phyloP scores from a whole-genome alignment of 1,140 invertebrate species.

The Aricia agestis region DNA sequence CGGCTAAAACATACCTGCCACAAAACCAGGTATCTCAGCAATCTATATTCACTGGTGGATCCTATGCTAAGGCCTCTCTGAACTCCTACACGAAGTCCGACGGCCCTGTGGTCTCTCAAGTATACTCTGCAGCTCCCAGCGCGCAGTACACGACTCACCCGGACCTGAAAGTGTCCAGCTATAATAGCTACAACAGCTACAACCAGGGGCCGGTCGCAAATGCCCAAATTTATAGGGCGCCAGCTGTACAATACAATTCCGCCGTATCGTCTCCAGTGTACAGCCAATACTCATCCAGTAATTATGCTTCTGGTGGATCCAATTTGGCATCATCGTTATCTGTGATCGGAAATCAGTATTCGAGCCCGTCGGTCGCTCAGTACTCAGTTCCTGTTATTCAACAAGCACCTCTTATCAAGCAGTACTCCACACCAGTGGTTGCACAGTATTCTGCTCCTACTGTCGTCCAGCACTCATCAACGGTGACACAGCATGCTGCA shows the following conservation, averaged over 20 bases:
- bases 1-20: conserved; percentile 49
- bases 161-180: conserved; percentile 36
- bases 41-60: conserved; percentile 38
- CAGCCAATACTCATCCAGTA: not conserved
- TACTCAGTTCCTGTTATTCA: conserved; percentile 35
- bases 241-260: conserved; percentile 7
- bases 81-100: conserved; percentile 51
- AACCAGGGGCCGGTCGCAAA: conserved; percentile 23
- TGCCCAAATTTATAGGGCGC: conserved; percentile 13
- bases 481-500: not conserved
- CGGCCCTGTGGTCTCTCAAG: conserved; percentile 63
- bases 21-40: conserved; percentile 48
- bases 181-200: conserved; percentile 33
- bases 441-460: conserved; percentile 33
- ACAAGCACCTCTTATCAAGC: not conserved
- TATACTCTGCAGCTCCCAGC: conserved; percentile 51
- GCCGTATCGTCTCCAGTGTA: not conserved
- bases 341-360: conserved; percentile 18
- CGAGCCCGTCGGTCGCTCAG: conserved; percentile 32
- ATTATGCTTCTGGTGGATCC: not conserved
- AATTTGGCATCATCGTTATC: not conserved
- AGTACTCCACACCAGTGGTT: conserved; percentile 31
- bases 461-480: not conserved
- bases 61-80: conserved; percentile 50
- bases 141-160: conserved; percentile 48